These are phyloP conservation scores for Gadus macrocephalus DNA, from an alignment of 2,113 vertebrate species.

Conservation along the genomic window DNA sequence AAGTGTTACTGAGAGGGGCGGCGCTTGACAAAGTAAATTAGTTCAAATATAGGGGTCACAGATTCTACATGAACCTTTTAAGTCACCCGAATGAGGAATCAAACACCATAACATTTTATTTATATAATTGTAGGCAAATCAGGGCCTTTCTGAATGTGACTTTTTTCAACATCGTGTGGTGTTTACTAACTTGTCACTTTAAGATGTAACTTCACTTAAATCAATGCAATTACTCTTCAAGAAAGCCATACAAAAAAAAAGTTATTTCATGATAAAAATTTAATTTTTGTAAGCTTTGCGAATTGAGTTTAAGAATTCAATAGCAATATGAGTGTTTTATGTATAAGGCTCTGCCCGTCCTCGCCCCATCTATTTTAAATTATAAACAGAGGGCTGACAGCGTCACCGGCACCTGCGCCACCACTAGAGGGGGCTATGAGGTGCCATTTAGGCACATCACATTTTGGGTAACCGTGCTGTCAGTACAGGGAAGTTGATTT, in stretches of 20 bases:
- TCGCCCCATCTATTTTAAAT: neutral
- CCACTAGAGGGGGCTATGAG: neutral
- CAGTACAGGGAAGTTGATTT: neutral
- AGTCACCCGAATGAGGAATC: neutral
- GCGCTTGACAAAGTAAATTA: neutral
- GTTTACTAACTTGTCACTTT: too few species aligned
- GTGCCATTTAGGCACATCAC: neutral
- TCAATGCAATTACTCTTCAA: too few species aligned
- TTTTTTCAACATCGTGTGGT: too few species aligned
- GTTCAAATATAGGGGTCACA: too few species aligned
- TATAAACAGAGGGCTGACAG: neutral
- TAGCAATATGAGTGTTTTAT: neutral
- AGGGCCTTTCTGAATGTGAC: too few species aligned
- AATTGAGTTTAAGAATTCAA: neutral
- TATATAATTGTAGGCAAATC: too few species aligned
- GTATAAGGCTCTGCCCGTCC: neutral
- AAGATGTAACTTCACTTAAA: too few species aligned
- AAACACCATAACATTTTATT: neutral
- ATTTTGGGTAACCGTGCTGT: neutral
- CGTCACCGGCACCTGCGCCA: neutral
- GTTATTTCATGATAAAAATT: too few species aligned
- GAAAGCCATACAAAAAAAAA: too few species aligned
- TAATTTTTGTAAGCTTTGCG: too few species aligned
- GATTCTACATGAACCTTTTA: neutral
- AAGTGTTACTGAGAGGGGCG: constrained; percentile 2